Evolutionary conservation across 2,113 vertebrate species (phyloP), one percentile per base, ranked within the genome.

Genomic region (Urocynchramus pylzowi): DNA sequence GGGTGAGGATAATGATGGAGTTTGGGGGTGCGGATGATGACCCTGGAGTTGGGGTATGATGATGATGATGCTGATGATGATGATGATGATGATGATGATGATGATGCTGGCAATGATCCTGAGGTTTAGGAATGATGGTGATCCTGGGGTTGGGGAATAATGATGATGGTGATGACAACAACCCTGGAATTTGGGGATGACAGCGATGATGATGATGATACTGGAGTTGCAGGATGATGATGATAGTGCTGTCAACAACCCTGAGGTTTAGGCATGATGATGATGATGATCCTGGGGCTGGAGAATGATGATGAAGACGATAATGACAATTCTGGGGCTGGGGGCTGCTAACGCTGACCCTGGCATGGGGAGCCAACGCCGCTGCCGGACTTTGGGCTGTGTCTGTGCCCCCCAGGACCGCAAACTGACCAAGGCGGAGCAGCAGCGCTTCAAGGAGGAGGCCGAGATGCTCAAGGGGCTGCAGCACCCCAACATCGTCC

Each of bases 401-500:
- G 15, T 18, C 31, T 9, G 33, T 11, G 10, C 35, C 24, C 21
- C 35, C 57, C 67, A 88, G 85, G 85, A 88, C 85, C 85, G 85
- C 13, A 88, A 88, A 6, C 35, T 88, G 76, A 88, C 67, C 4
- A 88, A 88, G 76, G 68, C 50, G 0, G 85, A 88, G 85, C 85
- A 88, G 67, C 85, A 88, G 18, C 67, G 76, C 57, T 88, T 88
- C 85, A 88, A 88, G 85, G 85, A 88, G 52, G 85, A 88, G 67
- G 85, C 85, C 16, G 85, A 88, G 85, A 88, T 88, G 85, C 85
- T 88, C 57, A 88, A 88, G 76, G 85, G 85, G 67, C 67, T 88
- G 50, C 85, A 88, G 85, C 85, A 88, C 67, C 85, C 85, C 11
- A 88, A 88, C 85, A 88, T 88, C 12, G 85, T 88, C 6, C 85